These are phyloP conservation scores for Lepus americanus DNA, from an alignment of 2,113 vertebrate species.

Conservation along the genomic window DNA sequence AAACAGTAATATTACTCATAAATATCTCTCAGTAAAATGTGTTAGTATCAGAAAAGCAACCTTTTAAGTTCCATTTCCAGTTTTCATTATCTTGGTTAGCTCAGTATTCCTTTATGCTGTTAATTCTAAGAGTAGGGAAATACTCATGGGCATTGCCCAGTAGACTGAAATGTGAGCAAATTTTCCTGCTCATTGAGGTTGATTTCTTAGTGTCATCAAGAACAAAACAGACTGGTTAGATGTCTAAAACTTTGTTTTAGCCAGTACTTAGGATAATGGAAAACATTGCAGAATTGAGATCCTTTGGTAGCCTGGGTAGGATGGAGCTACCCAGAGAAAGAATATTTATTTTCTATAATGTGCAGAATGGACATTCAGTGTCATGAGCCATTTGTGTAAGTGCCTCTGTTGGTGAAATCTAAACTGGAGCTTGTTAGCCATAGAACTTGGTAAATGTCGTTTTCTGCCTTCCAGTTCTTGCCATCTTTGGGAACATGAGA, in stretches of 20 bases:
- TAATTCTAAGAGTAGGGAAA: not conserved
- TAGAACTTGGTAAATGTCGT: not conserved
- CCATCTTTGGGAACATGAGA: rapidly evolving
- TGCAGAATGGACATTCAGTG: not conserved
- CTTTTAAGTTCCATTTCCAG: not conserved
- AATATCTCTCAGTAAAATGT: not conserved
- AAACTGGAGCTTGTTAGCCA: no score
- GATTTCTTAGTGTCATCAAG: not conserved
- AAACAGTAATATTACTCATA: not conserved
- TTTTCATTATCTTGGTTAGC: not conserved
- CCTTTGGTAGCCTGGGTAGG: not conserved
- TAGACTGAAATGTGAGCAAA: not conserved
- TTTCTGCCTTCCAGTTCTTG: not conserved
- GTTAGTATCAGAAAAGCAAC: not conserved
- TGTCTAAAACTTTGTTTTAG: not conserved
- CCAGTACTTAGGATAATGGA: not conserved
- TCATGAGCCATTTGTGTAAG: not conserved
- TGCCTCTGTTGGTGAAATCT: not conserved
- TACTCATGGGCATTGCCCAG: not conserved
- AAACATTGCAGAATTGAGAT: not conserved
- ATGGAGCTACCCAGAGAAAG: not conserved
- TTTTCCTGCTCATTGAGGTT: not conserved
- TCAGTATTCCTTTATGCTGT: not conserved
- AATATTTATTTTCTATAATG: not conserved
- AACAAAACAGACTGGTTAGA: not conserved